A percentile compares a stretch with the other conserved stretches of the same genome.
phyloP scores from a whole-genome alignment of 2,113 vertebrate genomes.

The Rhineura floridana region DNA sequence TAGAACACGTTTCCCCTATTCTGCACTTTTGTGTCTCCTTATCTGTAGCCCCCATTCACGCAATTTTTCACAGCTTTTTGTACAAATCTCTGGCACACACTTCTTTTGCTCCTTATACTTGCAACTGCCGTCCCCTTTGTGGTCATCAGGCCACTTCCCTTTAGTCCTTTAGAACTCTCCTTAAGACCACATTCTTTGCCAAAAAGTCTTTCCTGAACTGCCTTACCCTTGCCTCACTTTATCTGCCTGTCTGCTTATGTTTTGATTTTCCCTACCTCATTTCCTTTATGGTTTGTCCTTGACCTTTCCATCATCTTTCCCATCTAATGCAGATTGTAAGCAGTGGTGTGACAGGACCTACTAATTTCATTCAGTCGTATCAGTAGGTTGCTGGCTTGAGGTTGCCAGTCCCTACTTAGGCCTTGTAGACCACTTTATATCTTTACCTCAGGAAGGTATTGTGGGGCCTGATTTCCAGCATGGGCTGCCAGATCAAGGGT shows the following conservation, averaged over 20 bases:
- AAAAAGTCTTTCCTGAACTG: not conserved
- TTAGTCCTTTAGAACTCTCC: not conserved
- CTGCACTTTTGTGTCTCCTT: not conserved
- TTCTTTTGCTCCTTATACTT: not conserved
- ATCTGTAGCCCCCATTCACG: not conserved
- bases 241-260: not conserved
- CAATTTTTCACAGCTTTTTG: not conserved
- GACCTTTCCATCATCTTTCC: not conserved
- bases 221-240: not conserved
- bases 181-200: not conserved
- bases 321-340: not conserved
- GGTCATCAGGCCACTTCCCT: not conserved
- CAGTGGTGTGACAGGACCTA: not conserved
- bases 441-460: slow-evolving; percentile 9
- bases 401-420: not conserved
- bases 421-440: not conserved
- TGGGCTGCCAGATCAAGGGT: slow-evolving; percentile 17
- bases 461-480: not conserved
- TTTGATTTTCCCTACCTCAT: not conserved
- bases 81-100: not conserved
- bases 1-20: not conserved
- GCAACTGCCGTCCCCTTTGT: not conserved
- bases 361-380: not conserved
- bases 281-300: too few species aligned
- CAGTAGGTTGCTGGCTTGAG: not conserved